Evolutionary conservation across 1,140 invertebrate species (phyloP).

Genomic region (Laupala kohalensis): DNA sequence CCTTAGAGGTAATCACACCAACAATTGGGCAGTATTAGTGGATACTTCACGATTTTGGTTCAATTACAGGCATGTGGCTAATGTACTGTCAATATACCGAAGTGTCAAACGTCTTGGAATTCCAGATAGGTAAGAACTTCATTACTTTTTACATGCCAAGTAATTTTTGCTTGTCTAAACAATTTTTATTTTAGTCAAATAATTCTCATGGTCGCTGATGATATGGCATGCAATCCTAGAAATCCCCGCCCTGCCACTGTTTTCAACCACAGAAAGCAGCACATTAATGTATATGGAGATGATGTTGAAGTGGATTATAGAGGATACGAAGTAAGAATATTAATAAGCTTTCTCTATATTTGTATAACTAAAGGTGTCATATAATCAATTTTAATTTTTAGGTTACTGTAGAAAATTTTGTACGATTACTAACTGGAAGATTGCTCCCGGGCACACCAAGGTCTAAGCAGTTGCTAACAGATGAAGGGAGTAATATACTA

Average conservation of each 20-base stretch:
- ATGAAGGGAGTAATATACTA: conserved; percentile 93
- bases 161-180: not conserved
- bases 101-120: conserved; percentile 96
- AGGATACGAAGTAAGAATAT: conserved; percentile 72
- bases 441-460: conserved; percentile 80
- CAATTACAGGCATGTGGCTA: conserved; percentile 98
- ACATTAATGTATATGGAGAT: conserved; percentile 97
- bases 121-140: conserved; percentile 57
- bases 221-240: conserved; percentile 97
- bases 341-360: not conserved
- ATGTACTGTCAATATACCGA: conserved; percentile 94
- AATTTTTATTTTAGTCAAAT: conserved; percentile 53
- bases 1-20: conserved; percentile 59
- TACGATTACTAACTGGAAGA: conserved; percentile 84
- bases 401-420: conserved; percentile 98
- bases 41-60: conserved; percentile 99
- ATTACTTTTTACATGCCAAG: not conserved
- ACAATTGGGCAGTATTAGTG: conserved; percentile 98
- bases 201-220: conserved; percentile 97
- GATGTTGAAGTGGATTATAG: conserved; percentile 99
- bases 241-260: conserved; percentile 97
- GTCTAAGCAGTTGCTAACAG: conserved; percentile 88
- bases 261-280: conserved; percentile 95
- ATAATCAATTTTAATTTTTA: conserved; percentile 22
- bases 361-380: not conserved